Evolutionary conservation across 2,797 vertebrate genomes (phyloP).

Genomic region (Enteromius treurensis): DNA sequence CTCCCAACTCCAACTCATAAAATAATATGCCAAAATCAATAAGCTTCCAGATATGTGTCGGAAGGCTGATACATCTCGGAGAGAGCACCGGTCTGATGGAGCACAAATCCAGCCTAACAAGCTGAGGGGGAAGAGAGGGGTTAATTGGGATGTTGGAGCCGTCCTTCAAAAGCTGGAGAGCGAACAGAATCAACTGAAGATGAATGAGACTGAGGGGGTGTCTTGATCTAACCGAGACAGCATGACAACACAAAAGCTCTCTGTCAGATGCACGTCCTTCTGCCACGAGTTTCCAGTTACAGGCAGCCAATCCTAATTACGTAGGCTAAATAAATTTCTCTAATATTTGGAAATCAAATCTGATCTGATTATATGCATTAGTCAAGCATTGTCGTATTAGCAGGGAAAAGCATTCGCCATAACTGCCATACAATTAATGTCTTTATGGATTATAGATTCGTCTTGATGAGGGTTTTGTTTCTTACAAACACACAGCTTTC

Average conservation of each 20-base stretch:
- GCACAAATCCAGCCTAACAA: conserved; percentile 50
- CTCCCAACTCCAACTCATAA: conserved; percentile 44
- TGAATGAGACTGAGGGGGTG: conserved; percentile 41
- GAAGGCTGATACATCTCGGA: conserved; percentile 38
- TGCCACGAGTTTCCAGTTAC: conserved; percentile 19
- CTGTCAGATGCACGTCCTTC: conserved; percentile 29
- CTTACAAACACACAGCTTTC: too few relatives aligned
- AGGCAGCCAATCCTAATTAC: conserved; percentile 20
- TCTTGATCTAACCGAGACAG: conserved; percentile 20
- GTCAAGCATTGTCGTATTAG: background rate
- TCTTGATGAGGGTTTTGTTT: background rate
- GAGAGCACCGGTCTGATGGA: conserved; percentile 28
- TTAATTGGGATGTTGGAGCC: conserved; percentile 48
- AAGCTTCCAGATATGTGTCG: conserved; percentile 37
- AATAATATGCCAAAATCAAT: conserved; percentile 49
- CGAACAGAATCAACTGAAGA: conserved; percentile 30
- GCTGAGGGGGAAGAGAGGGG: conserved; percentile 33
- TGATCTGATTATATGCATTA: conserved; percentile 6
- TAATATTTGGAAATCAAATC: conserved; percentile 21
- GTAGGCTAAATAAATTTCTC: conserved; percentile 15
- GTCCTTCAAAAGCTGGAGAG: conserved; percentile 43
- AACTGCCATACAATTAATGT: background rate
- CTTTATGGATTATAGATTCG: background rate
- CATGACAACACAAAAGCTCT: conserved; percentile 25
- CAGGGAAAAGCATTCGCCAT: background rate